These are phyloP conservation scores for Myotis pilosus DNA, from an alignment of 2,797 vertebrate species.

Conservation along the genomic window DNA sequence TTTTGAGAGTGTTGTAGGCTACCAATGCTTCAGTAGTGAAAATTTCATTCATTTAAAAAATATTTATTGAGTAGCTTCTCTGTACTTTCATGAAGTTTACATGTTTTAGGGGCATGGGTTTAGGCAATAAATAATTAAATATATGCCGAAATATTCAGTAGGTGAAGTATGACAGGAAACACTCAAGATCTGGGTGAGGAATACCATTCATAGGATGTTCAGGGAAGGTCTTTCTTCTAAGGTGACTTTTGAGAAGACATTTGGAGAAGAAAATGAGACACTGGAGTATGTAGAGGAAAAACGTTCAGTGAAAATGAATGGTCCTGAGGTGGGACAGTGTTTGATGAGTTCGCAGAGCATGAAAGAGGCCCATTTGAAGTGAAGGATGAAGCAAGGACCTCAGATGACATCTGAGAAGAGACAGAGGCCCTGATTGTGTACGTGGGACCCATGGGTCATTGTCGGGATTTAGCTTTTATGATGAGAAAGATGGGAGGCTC, in stretches of 20 bases:
- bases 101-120: neutral
- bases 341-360: neutral
- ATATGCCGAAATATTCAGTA: neutral
- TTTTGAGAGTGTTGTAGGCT: neutral
- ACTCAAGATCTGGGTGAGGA: neutral
- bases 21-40: neutral
- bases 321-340: too few relatives aligned
- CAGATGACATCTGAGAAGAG: neutral
- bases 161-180: neutral
- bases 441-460: neutral
- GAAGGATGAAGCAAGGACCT: neutral
- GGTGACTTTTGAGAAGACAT: neutral
- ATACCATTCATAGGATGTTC: neutral
- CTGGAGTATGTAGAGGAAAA: neutral
- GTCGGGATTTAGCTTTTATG: neutral
- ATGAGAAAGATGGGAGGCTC: neutral
- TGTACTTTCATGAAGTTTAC: neutral
- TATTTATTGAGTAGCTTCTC: neutral
- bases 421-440: neutral
- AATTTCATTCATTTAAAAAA: neutral
- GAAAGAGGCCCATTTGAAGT: neutral
- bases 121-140: neutral
- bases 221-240: neutral
- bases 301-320: neutral
- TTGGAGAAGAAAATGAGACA: neutral